Evolutionary conservation across 2,113 vertebrate species (phyloP).

Genomic region (Embiotoca jacksoni): DNA sequence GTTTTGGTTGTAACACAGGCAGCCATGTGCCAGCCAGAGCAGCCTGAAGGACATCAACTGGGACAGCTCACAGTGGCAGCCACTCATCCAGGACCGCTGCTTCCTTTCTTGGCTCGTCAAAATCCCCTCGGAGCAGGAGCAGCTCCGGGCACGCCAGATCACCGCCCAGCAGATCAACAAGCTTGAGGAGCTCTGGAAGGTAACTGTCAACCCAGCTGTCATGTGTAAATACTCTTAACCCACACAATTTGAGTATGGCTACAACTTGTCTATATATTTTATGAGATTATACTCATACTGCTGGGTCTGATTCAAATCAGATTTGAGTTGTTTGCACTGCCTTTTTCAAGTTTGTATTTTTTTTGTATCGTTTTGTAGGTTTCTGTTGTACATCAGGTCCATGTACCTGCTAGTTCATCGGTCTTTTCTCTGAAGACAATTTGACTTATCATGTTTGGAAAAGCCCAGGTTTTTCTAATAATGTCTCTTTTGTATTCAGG

Average conservation of each 20-base stretch:
- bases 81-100: conserved; percentile 95
- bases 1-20: conserved; percentile 80
- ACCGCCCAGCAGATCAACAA: conserved; percentile 97
- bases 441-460: neutral
- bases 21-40: conserved; percentile 97
- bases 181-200: conserved; percentile 97
- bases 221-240: conserved; percentile 26
- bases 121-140: conserved; percentile 96
- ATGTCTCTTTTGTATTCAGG: neutral
- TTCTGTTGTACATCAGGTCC: neutral
- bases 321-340: neutral
- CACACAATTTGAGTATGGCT: neutral
- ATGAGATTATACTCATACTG: conserved; percentile 11
- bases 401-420: neutral
- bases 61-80: conserved; percentile 98
- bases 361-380: neutral
- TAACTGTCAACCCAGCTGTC: conserved; percentile 42
- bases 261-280: neutral
- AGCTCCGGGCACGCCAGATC: conserved; percentile 93
- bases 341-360: neutral
- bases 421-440: neutral
- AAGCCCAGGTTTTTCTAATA: neutral
- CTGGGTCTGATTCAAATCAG: conserved; percentile 32
- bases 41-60: conserved; percentile 98
- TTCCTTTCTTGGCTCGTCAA: conserved; percentile 97